Evolutionary conservation across 2,113 vertebrate species (phyloP).

Genomic region (Pan paniscus): DNA sequence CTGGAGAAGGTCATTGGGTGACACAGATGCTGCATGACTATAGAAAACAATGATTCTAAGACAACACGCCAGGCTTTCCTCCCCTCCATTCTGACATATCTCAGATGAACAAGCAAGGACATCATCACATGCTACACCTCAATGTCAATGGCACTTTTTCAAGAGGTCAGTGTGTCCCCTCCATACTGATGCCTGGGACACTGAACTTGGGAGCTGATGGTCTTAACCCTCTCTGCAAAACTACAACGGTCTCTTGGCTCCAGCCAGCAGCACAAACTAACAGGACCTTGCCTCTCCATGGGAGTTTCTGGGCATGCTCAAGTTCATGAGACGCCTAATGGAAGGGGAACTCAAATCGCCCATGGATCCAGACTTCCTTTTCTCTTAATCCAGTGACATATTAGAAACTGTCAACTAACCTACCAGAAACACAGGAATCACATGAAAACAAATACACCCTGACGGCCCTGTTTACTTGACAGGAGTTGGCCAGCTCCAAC

Average conservation of each 20-base stretch:
- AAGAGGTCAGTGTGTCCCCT: background rate
- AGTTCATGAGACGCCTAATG: background rate
- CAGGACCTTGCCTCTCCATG: background rate
- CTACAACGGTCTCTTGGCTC: background rate
- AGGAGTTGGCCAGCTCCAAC: background rate
- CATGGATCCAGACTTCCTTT: background rate
- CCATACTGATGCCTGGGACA: background rate
- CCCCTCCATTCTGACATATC: accelerated
- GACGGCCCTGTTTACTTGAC: background rate
- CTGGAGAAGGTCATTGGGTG: background rate
- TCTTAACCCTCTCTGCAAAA: background rate
- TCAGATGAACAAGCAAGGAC: background rate
- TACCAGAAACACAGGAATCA: background rate
- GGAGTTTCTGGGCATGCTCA: background rate
- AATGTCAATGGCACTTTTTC: background rate
- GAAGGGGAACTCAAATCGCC: background rate
- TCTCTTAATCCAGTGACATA: background rate
- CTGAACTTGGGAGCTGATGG: too few relatives aligned
- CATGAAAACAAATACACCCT: background rate
- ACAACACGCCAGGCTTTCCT: background rate
- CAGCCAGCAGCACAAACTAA: background rate
- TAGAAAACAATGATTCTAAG: background rate
- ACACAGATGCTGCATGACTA: background rate
- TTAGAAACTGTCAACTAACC: background rate
- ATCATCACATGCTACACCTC: background rate